Conservation (phyloP, 1,140 invertebrate species). For the Hycleus phaleratus region DNA sequence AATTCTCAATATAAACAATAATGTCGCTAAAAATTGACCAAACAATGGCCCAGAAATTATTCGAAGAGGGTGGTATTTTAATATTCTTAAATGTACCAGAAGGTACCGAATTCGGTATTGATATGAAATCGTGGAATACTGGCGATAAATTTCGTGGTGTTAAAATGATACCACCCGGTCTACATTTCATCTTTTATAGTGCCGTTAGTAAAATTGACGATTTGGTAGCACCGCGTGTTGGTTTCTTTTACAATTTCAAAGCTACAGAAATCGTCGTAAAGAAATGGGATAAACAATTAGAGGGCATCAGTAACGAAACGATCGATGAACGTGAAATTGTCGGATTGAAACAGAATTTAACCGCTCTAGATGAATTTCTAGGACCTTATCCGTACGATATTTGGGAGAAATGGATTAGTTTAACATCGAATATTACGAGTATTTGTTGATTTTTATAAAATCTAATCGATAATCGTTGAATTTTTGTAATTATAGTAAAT, state of each 20-base stretch:
- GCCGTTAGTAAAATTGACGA: constrained; percentile 47
- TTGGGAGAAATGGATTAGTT: constrained; percentile 76
- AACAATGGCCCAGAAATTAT: constrained; percentile 65
- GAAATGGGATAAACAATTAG: constrained; percentile 70
- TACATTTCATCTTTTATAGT: constrained; percentile 92
- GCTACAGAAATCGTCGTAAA: constrained; percentile 76
- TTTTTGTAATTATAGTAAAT: constrained; percentile 36
- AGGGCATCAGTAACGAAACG: constrained; percentile 57
- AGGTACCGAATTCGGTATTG: constrained; percentile 93
- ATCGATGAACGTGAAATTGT: constrained; percentile 51
- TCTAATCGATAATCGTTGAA: not conserved
- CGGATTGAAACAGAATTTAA: constrained; percentile 61
- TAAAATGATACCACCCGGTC: constrained; percentile 97
- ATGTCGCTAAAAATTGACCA: constrained; percentile 55
- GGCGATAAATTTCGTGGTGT: constrained; percentile 88
- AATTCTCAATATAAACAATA: too few relatives aligned
- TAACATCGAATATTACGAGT: constrained; percentile 69
- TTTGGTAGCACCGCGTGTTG: constrained; percentile 53
- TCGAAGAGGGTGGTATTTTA: constrained; percentile 75
- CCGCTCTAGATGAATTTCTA: constrained; percentile 71
- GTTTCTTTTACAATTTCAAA: constrained; percentile 85
- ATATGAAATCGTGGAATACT: constrained; percentile 90
- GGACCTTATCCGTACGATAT: constrained; percentile 89
- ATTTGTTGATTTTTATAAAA: not conserved
- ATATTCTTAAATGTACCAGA: constrained; percentile 75